phyloP scores from a whole-genome alignment of 2,797 vertebrate species.

The Anabas testudineus region DNA sequence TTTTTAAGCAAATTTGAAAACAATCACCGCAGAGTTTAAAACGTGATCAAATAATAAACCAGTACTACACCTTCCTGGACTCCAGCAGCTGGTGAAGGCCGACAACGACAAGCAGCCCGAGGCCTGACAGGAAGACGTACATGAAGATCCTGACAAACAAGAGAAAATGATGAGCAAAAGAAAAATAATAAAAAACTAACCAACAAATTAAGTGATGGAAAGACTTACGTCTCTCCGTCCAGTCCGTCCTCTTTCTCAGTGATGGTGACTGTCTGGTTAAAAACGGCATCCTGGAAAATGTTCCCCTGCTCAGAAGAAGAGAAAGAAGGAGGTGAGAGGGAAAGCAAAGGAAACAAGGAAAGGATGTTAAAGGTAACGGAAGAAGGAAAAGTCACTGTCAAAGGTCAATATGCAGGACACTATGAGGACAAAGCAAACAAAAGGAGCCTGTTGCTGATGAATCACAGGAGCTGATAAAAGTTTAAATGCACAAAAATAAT shows the following conservation, averaged over 20 bases:
- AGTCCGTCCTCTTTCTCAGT: conserved; percentile 95
- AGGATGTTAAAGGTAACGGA: neutral
- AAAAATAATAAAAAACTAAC: neutral
- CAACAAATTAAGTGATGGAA: too few species aligned
- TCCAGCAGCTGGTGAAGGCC: conserved; percentile 96
- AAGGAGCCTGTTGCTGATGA: too few species aligned
- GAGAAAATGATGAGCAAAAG: fast-evolving
- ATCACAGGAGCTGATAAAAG: too few species aligned
- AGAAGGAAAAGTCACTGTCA: too few species aligned
- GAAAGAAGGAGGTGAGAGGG: neutral
- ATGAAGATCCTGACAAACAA: conserved; percentile 90
- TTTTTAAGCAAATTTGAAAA: too few species aligned
- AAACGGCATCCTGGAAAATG: conserved; percentile 96
- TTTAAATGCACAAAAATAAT: too few species aligned
- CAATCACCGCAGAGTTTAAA: too few species aligned
- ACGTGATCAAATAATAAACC: neutral
- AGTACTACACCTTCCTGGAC: conserved; percentile 92
- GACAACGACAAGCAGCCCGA: conserved; percentile 91
- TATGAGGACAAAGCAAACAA: too few species aligned
- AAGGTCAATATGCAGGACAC: too few species aligned
- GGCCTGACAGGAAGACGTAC: conserved; percentile 97
- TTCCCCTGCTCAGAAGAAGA: conserved; percentile 85
- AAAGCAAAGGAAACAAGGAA: neutral
- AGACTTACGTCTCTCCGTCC: conserved; percentile 95
- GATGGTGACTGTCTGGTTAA: conserved; percentile 98